Evolutionary conservation across 2,113 vertebrate species (phyloP).

Genomic region (Neopipo cinnamomea): DNA sequence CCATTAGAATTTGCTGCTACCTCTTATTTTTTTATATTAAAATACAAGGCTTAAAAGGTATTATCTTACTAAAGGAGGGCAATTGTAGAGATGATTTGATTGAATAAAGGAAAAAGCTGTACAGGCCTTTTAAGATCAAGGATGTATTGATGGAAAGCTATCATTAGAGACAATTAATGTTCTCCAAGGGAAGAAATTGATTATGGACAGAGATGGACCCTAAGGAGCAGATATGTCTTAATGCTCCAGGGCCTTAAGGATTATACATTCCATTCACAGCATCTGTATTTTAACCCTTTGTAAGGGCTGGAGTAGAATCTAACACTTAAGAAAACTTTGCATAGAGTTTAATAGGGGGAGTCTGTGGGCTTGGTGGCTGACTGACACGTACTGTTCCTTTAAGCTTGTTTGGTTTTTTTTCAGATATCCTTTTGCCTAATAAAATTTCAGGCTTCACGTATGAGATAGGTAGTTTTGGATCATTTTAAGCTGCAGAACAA

Average conservation of each 20-base stretch:
- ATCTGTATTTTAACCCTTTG: constrained; percentile 80
- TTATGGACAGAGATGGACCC: constrained; percentile 88
- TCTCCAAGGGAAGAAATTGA: constrained; percentile 87
- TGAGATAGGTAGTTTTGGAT: not conserved
- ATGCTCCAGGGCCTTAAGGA: constrained; percentile 79
- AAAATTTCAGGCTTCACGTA: not conserved
- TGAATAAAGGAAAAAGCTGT: constrained; percentile 87
- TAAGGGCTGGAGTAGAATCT: constrained; percentile 11
- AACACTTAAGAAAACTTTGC: not conserved
- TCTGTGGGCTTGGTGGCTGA: not conserved
- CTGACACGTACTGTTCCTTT: not conserved
- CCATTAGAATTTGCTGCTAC: constrained; percentile 86
- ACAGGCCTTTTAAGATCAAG: constrained; percentile 90
- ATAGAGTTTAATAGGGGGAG: not conserved
- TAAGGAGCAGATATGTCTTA: constrained; percentile 83
- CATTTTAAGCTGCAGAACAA: not conserved
- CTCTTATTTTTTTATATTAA: constrained; percentile 92
- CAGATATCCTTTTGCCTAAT: not conserved
- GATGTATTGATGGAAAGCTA: constrained; percentile 93
- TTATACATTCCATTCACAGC: constrained; percentile 78
- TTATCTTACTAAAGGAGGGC: constrained; percentile 89
- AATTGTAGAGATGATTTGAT: constrained; percentile 90
- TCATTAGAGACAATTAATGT: constrained; percentile 97
- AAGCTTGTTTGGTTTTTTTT: not conserved
- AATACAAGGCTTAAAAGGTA: constrained; percentile 93